Base-by-base conservation (phyloP, 2,797 vertebrate species). In the Anguilla marmorata region DNA sequence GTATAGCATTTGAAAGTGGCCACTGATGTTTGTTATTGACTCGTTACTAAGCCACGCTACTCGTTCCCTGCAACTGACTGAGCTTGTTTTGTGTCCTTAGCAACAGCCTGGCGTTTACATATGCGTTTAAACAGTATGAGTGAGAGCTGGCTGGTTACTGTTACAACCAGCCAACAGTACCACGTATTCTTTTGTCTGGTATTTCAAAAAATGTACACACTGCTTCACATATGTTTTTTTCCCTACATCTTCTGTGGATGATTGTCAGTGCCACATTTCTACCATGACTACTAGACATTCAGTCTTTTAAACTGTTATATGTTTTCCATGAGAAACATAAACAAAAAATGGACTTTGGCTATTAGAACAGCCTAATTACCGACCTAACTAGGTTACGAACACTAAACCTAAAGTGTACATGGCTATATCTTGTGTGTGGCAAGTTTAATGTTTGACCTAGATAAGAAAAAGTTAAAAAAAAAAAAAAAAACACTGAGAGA, bases 81-180 rank as follows among this genome's bases (percentile, higher is more conserved):
- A 45, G 87, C 86, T 90, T 92, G 88, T 92, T 93, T 90, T 90
- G 93, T 93, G 89, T 92, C 92, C 88, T 88, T 92, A 86, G 91
- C 86, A 92, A 93, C 93, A 87, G 66, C 27, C 33, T 27, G 16
- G 86, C 86, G 86, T 50, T 84, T 89, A 90, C 91, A 91, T 89
- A 91, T 76, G 63, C 63, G 8, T 87, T 80, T 16, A 87, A 79
- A 83, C 85, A 79, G 58, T 86, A 56, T 27, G 30, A 48, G 33
- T 3, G 48, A 85, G 74, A 80, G 72, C 2, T 37, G 76, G 41
- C 41, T 45, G 41, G 41, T 45, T 45, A 45, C 56, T 86, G 89
- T 87, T 89, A 88, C 80, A 85, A 63, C 50, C 82, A 24, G 48
- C 87, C 86, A 83, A 79, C 48, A 45, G 50, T n/a, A 82, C 45